phyloP scores from a whole-genome alignment of 2,797 vertebrate species.

The Myotis myotis region DNA sequence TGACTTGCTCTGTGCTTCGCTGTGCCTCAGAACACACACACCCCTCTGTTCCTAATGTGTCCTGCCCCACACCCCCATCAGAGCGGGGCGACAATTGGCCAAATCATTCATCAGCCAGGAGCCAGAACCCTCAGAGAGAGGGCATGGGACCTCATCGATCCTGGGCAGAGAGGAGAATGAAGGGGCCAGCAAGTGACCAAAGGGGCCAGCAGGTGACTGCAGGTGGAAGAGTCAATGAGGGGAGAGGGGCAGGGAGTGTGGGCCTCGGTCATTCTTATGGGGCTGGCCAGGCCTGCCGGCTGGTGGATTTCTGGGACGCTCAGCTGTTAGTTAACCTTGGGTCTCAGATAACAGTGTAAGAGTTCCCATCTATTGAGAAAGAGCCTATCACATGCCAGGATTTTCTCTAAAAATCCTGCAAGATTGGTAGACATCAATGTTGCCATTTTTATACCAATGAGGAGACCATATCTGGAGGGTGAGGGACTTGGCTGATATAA shows the following conservation, averaged over 20 bases:
- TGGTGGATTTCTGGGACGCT: not conserved
- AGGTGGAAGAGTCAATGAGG: not conserved
- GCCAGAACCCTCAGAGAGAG: not conserved
- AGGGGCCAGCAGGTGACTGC: not conserved
- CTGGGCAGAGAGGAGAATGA: not conserved
- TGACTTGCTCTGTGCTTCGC: constrained; percentile 46
- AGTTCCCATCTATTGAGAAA: not conserved
- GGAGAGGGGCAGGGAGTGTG: too few species aligned
- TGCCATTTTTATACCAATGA: not conserved
- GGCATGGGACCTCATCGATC: not conserved
- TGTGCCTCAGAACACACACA: constrained; percentile 15
- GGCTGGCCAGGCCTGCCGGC: not conserved
- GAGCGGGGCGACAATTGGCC: not conserved
- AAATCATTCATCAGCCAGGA: constrained; percentile 65
- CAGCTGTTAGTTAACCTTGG: not conserved
- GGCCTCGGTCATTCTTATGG: not conserved
- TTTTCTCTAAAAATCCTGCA: constrained; percentile 29
- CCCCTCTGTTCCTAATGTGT: constrained; percentile 53
- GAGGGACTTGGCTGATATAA: not conserved
- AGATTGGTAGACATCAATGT: not conserved
- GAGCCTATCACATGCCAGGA: not conserved
- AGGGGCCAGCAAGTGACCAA: not conserved
- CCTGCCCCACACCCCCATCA: not conserved
- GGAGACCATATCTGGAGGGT: not conserved
- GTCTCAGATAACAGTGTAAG: not conserved